Evolutionary conservation across 1,140 invertebrate genomes (phyloP), one percentile per base, ranked within the genome.

Genomic region (Mesaphorura yosii): DNA sequence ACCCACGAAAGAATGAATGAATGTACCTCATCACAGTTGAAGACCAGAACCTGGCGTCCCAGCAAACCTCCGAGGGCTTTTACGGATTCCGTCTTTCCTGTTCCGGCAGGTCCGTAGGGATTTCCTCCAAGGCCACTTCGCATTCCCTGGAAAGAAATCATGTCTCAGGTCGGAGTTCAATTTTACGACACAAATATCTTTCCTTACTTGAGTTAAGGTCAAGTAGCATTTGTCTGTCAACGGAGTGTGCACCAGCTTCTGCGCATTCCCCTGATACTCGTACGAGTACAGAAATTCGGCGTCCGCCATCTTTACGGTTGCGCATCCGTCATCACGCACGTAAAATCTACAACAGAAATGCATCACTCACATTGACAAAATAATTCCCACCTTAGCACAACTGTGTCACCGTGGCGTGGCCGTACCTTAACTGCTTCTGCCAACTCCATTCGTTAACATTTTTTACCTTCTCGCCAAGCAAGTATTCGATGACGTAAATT

Each of bases 91-190:
- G 93, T 97, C 75, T 98, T 97, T 0, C 93, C 94, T 1, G 93
- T 98, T 51, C 93, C 93, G 57, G 92, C 91, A 17, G 92, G 91
- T n/a, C 95, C 96, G 67, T 96, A 98, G 0, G 95, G 95, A 75
- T 98, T 98, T 12, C 94, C 95, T 51, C 95, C 93, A 42, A 98
- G 75, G 4, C 95, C 95, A 70, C 98, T 81, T 66, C 86, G 80
- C 80, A 98, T 84, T 4, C 89, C 88, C 82, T 81, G 65, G 27
- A 50, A 41, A 73, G 71, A 62, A 49, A 48, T 62, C 55, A 48
- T 31, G 5, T 46, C 45, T 66, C 64, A 41, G 22, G 14, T 10
- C 27, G 5, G 4, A 34, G 19, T 31, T 10, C 31, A 0, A 48
- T 12, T 37, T 20, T n/a, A 26, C 26, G n/a, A 34, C 17, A 12